phyloP scores from a whole-genome alignment of 2,113 vertebrate genomes.

The Grallaria varia region DNA sequence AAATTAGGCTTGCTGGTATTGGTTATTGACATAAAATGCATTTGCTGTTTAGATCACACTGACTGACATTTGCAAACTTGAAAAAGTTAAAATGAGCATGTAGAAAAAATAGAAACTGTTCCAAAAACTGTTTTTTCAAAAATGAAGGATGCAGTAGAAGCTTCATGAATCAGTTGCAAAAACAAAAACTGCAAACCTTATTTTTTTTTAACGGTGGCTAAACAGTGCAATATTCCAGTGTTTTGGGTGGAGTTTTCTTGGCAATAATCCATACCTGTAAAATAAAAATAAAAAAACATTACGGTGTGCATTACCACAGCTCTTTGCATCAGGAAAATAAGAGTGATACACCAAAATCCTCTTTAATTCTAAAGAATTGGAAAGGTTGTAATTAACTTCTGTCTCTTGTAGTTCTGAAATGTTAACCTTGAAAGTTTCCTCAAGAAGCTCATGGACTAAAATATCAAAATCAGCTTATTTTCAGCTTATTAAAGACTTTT shows the following conservation, averaged over 20 bases:
- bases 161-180: not conserved
- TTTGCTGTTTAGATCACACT: not conserved
- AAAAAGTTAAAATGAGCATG: not conserved
- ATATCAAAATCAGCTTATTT: not conserved
- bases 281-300: not conserved
- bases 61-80: not conserved
- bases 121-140: not conserved
- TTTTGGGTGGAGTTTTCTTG: not conserved
- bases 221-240: not conserved
- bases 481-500: not conserved
- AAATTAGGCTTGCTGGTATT: not conserved
- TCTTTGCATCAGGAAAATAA: not conserved
- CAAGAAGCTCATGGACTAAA: not conserved
- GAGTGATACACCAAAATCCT: not conserved
- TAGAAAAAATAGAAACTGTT: not conserved
- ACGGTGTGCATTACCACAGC: not conserved
- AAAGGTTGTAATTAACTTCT: not conserved
- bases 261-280: not conserved
- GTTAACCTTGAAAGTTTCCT: not conserved
- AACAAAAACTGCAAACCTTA: not conserved
- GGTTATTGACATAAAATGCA: not conserved
- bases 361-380: not conserved
- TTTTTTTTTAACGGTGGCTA: conserved; percentile 25
- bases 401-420: conserved; percentile 1
- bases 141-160: not conserved